These are phyloP conservation scores for Luperina nickerlii DNA, from an alignment of 2,888 invertebrate species.

Conservation along the genomic window DNA sequence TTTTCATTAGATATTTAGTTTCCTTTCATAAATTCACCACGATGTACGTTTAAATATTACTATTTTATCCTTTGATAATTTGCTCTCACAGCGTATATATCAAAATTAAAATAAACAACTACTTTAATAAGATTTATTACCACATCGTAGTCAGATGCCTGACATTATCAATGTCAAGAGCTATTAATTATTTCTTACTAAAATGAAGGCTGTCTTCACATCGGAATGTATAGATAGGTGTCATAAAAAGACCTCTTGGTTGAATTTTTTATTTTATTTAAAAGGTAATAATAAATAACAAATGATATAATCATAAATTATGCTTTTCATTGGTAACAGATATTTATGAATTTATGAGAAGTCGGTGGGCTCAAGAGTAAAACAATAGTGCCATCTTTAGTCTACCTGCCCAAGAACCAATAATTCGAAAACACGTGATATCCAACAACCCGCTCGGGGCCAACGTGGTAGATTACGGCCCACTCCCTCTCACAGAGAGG, in stretches of 20 bases:
- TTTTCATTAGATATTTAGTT: not conserved
- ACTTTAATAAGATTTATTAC: conserved; percentile 55
- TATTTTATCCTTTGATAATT: not conserved
- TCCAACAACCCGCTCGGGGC: not conserved
- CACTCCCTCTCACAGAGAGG: not conserved
- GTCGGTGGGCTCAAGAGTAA: not conserved
- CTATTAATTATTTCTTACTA: conserved; percentile 40
- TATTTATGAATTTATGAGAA: conserved; percentile 13
- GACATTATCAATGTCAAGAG: conserved; percentile 54
- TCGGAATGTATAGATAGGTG: not conserved
- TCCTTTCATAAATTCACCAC: not conserved
- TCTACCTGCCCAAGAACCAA: not conserved
- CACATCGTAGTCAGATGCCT: conserved; percentile 51
- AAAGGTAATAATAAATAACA: too few species aligned
- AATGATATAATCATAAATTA: conserved; percentile 31
- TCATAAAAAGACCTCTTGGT: conserved; percentile 33
- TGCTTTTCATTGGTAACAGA: conserved; percentile 21
- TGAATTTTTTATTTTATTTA: not conserved
- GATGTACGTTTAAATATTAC: not conserved
- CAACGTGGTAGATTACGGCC: not conserved
- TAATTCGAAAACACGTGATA: not conserved
- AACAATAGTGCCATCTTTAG: not conserved
- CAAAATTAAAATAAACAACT: conserved; percentile 28
- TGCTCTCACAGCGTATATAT: not conserved
- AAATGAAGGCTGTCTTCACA: conserved; percentile 2